A percentile compares a stretch with the other conserved stretches of the same genome.
Evolutionary conservation across 2,113 vertebrate species (phyloP).

Genomic region (Sander lucioperca): DNA sequence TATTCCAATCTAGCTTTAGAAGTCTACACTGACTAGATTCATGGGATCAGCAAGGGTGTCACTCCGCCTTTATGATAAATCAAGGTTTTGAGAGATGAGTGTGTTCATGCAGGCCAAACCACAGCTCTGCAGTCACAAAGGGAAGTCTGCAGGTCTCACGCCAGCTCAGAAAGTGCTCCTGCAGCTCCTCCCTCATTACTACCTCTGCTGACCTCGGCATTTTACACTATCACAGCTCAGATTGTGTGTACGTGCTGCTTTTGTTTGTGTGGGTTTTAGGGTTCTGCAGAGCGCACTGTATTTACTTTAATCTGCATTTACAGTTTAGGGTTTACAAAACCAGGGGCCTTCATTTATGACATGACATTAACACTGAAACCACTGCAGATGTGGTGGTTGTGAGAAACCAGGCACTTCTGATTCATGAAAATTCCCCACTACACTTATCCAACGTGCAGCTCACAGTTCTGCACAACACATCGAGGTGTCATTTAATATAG

Average conservation of each 20-base stretch:
- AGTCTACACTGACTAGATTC: constrained; percentile 12
- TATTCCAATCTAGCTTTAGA: constrained; percentile 14
- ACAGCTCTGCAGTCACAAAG: constrained; percentile 44
- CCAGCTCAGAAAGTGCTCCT: constrained; percentile 30
- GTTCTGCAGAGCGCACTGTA: background rate
- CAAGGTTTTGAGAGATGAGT: constrained; percentile 7
- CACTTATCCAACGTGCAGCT: constrained; percentile 27
- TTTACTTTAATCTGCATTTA: constrained; percentile 24
- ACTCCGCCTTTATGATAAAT: constrained; percentile 13
- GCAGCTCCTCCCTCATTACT: constrained; percentile 38
- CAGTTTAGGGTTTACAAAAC: constrained; percentile 19
- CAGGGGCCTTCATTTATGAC: constrained; percentile 20
- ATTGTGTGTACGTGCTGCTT: background rate
- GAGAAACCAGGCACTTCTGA: constrained; percentile 7
- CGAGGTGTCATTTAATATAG: constrained; percentile 19
- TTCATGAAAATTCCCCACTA: constrained; percentile 13
- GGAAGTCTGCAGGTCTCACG: constrained; percentile 28
- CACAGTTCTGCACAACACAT: constrained; percentile 31
- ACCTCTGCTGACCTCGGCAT: constrained; percentile 32
- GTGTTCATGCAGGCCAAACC: constrained; percentile 21
- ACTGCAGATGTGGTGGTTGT: constrained; percentile 6
- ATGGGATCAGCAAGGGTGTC: constrained; percentile 17
- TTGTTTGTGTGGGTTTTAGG: constrained; percentile 16
- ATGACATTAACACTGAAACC: constrained; percentile 37
- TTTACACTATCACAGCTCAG: constrained; percentile 3